Conservation (phyloP, 2,797 vertebrate species). For the Myotis pilosus region DNA sequence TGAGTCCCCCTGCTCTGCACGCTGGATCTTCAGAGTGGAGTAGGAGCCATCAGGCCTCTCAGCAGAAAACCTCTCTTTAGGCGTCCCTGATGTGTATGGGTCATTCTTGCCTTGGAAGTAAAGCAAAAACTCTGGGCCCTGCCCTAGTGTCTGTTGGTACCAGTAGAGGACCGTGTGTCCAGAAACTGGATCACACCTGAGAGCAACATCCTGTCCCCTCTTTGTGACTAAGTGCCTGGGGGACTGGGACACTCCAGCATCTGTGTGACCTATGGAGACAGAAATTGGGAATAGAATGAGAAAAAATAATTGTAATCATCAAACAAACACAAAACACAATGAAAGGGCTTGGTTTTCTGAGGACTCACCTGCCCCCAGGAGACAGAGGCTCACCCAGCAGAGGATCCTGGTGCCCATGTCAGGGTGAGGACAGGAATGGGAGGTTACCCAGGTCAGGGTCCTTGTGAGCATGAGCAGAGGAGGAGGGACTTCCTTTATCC, state of each 20-base stretch:
- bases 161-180: background rate
- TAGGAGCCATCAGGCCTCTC: rapidly evolving
- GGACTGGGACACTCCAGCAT: slow-evolving; percentile 45
- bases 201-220: background rate
- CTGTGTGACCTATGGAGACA: background rate
- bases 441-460: background rate
- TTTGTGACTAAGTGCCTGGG: slow-evolving; percentile 9
- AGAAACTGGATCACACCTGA: slow-evolving; percentile 36
- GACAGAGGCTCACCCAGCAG: background rate
- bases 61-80: background rate
- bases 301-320: background rate
- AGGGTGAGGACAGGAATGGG: background rate
- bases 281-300: background rate
- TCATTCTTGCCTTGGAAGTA: rapidly evolving
- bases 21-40: background rate
- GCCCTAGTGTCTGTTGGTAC: slow-evolving; percentile 58
- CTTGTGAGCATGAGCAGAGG: background rate
- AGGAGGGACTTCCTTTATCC: rapidly evolving
- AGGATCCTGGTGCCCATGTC: background rate
- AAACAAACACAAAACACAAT: background rate
- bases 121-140: background rate
- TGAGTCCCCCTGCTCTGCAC: rapidly evolving
- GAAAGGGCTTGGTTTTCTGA: background rate
- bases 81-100: rapidly evolving
- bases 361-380: slow-evolving; percentile 22